A percentile compares a stretch with the other conserved stretches of the same genome.
phyloP scores from a whole-genome alignment of 2,113 vertebrate genomes.

The Chaenocephalus aceratus region DNA sequence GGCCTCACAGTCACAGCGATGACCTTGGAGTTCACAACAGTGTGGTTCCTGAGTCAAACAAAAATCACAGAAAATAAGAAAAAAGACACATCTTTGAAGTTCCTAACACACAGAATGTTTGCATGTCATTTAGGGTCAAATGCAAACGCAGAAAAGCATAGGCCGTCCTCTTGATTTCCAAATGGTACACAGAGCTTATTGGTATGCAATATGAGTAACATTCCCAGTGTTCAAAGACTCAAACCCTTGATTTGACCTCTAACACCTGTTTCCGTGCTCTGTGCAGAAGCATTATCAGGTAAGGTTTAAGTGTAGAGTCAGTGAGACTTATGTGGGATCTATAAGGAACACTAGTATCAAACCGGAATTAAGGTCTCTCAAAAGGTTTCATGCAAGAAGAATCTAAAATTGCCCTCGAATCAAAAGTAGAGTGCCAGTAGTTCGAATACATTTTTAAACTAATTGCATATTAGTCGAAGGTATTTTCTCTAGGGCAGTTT shows the following conservation, averaged over 20 bases:
- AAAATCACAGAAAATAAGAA: constrained; percentile 3
- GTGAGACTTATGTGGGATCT: constrained; percentile 39
- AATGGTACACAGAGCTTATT: not conserved
- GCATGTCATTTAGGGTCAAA: not conserved
- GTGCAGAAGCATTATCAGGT: constrained; percentile 19
- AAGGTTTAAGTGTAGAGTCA: constrained; percentile 23
- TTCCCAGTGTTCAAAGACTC: constrained; percentile 27
- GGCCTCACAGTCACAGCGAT: constrained; percentile 97
- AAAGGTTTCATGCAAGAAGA: constrained; percentile 13
- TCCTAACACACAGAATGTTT: not conserved
- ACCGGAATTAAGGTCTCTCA: constrained; percentile 8
- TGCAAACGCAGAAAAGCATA: not conserved
- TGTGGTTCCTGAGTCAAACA: constrained; percentile 92
- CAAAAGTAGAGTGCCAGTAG: not conserved
- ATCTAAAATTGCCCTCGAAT: constrained; percentile 34
- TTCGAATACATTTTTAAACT: constrained; percentile 32
- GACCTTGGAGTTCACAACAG: constrained; percentile 97
- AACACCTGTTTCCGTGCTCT: constrained; percentile 25
- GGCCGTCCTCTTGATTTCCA: not conserved
- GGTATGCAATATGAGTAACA: constrained; percentile 14
- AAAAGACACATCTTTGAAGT: not conserved
- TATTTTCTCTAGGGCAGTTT: constrained; percentile 3
- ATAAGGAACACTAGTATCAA: constrained; percentile 24
- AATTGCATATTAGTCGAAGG: not conserved
- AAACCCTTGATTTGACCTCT: constrained; percentile 21